Evolutionary conservation across 2,797 vertebrate genomes (phyloP), one percentile per base, ranked within the genome.

Genomic region (Coccyzus lansbergi): DNA sequence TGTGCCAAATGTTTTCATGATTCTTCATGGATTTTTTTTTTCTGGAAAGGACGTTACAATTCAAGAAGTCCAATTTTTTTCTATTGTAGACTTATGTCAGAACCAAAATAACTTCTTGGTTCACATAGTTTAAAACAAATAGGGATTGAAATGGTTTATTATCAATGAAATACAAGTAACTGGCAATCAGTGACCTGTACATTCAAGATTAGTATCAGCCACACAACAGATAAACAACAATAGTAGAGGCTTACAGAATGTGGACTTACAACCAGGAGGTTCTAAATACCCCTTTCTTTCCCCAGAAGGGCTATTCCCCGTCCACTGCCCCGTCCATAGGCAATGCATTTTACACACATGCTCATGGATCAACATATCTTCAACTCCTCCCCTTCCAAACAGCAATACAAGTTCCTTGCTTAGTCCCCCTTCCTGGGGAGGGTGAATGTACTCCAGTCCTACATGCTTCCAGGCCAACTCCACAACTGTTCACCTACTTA

Each of bases 131-230:
- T 58, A 70, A 93, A 77, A 7, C 15, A 91, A 88, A 75, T 52
- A 2, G 2, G 22, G 26, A 70, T 34, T 86, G 70, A 94, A 91
- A 36, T 38, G 21, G 8, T 75, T 91, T 90, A 90, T 90, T 91
- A 91, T 83, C 65, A 71, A 8, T 81, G 24, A 34, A 44, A 63
- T 34, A 42, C 86, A 90, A 92, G 92, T 94, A 92, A 88, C 42
- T 88, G 51, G 49, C 26, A 78, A 71, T 42, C 62, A 83, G 58
- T 86, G 72, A 88, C 46, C 58, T 62, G 26, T 72, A 31, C 7
- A 1, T 46, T 88, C 26, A 68, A 53, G 26, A 68, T 86, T 77
- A 56, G 38, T 49, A 87, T 51, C 68, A 87, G 12, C 26, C 10
- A 28, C 21, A 46, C 28, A 70, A 24, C 21, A 83, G 56, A 42